These are phyloP conservation scores for Rhynchotus rufescens DNA, from an alignment of 2,797 vertebrate genomes.

Conservation along the genomic window DNA sequence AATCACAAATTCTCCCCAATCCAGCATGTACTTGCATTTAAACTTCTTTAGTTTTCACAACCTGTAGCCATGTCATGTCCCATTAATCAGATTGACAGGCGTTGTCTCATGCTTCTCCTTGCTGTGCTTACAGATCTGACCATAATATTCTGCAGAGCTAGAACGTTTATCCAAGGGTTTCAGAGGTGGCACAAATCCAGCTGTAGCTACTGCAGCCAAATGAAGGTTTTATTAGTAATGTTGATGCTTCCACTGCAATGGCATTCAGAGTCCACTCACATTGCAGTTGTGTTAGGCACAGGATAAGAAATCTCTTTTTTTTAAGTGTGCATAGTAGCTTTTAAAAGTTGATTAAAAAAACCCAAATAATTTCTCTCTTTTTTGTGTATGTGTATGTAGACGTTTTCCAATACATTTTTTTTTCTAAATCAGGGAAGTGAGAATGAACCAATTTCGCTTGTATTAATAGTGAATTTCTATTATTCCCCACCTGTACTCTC, in stretches of 20 bases:
- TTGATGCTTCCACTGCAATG: neutral
- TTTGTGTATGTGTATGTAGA: neutral
- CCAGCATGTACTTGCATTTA: neutral
- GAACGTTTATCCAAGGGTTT: neutral
- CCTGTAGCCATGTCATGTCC: neutral
- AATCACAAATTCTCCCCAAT: neutral
- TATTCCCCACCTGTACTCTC: neutral
- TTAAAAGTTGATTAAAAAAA: neutral
- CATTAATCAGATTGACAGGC: neutral
- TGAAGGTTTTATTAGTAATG: neutral
- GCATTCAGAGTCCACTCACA: neutral
- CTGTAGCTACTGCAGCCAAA: neutral
- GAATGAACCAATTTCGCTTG: neutral
- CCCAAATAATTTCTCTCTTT: neutral
- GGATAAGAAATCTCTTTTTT: neutral
- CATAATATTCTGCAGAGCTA: conserved; percentile 7
- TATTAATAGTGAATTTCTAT: neutral
- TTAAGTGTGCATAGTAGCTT: neutral
- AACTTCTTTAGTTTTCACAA: neutral
- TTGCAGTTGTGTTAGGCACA: neutral
- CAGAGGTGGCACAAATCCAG: neutral
- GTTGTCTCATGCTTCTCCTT: neutral
- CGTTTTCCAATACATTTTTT: neutral
- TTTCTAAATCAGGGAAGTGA: neutral
- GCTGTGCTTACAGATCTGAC: neutral